Base-by-base conservation (phyloP, 2,113 vertebrate species). In the Pundamilia nyererei region DNA sequence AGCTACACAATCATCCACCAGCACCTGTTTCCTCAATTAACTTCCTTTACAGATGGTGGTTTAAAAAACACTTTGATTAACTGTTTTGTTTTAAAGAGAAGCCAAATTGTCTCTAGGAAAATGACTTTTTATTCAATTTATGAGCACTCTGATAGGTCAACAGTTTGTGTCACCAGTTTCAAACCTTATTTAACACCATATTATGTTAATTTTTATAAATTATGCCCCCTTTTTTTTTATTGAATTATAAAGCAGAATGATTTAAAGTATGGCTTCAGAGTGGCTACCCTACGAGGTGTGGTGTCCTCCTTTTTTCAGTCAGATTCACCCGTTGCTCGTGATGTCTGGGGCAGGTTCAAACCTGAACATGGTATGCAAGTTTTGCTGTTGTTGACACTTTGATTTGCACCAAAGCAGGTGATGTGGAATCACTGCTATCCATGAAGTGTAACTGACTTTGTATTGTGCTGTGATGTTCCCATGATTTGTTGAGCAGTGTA, bases 221-320 rank as follows among this genome's bases (percentile, higher is more conserved):
- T 9, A 24, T 24, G 0, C 65, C 35, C 1, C 12, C 13, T 4
- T 65, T 13, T 65, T 13, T 12, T 33, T 31, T 33, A 29, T 9
- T 2, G 0, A 21, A 70, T 40, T 21, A 14, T 68, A 14, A 1
- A 24, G 0, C 2, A 0, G 19, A 38, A 14, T 70, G 2, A 24
- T 13, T 3, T 2, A 3, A 40, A 70, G 62, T 24, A 3, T 8
- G 10, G 9, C n/a, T 54, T 21, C n/a, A 54, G 51, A 24, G 21
- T 26, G 55, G 35, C n/a, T 42, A 9, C 38, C 13, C 38, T 45
- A 24, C 1, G 5, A 45, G n/a, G 38, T 15, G 35, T 0, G 1
- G 35, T 2, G 35, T 42, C 65, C 35, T 42, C 35, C 7, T 4
- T 15, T 14, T 24, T 70, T 70, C n/a, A 38, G 31, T 21, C 19